Evolutionary conservation across 2,113 vertebrate species (phyloP).

Genomic region (Leptosomus discolor): DNA sequence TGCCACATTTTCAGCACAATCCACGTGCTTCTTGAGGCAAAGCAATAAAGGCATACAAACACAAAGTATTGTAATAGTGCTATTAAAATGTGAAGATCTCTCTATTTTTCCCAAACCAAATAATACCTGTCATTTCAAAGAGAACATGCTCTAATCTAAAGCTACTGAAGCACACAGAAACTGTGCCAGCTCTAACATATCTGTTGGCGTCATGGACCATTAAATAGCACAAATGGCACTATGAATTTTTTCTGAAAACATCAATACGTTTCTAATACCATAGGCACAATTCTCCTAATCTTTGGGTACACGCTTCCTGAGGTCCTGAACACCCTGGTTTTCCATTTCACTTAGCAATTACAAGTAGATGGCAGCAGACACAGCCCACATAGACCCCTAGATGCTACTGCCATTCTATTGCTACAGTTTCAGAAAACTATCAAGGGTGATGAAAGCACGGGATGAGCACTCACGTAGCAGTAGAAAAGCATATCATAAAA

Average conservation of each 20-base stretch:
- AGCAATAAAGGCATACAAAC: not conserved
- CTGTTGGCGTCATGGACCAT: not conserved
- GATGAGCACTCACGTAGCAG: not conserved
- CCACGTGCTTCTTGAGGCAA: not conserved
- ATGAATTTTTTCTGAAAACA: not conserved
- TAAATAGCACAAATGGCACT: constrained; percentile 24
- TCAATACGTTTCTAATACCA: not conserved
- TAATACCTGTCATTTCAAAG: not conserved
- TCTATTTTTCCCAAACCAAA: not conserved
- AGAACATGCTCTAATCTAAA: constrained; percentile 17
- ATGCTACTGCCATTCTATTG: not conserved
- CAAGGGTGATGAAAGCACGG: not conserved
- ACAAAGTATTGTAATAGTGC: not conserved
- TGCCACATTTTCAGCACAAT: not conserved
- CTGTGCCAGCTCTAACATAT: not conserved
- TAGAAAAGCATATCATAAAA: not conserved
- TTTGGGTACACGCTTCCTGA: not conserved
- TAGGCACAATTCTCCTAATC: not conserved
- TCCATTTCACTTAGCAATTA: not conserved
- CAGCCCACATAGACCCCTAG: not conserved
- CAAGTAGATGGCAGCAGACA: not conserved
- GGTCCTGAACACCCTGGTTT: not conserved
- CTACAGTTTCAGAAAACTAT: not conserved
- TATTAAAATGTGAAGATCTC: not conserved
- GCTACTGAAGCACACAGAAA: constrained; percentile 32